Base-by-base conservation (phyloP, 2,888 invertebrate genomes). In the Drosophila multiciliata region DNA sequence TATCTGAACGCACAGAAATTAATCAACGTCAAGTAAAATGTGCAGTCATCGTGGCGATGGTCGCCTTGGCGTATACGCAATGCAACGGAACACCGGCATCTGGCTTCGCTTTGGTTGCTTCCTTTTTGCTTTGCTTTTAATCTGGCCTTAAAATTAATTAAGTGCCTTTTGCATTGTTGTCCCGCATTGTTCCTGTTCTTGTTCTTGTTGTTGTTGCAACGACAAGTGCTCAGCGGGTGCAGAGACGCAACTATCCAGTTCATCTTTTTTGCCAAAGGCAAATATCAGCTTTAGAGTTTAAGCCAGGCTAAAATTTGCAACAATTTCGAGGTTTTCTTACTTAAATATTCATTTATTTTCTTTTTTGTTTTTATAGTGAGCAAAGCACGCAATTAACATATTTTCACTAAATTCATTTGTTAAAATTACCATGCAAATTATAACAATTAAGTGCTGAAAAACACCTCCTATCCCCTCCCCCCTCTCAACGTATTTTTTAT, bases 81-180 rank as follows among this genome's bases (percentile, higher is more conserved):
- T 29, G 29, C 29, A 5, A 29, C 5, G 29, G 29, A 1, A 78
- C 82, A 63, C 50, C 66, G 50, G 48, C 35, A 59, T 40, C 20
- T 55, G 15, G 36, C 45, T 32, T 35, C 36, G 38, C 57, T 58
- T 57, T 20, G 36, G 52, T 58, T 36, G 32, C 38, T 29, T 36
- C 17, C 38, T 80, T 66, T 80, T 38, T 52, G 65, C 67, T 59
- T 79, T 48, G 57, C 57, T 73, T 67, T 70, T 69, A 80, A 70
- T 68, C 71, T 67, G 81, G 32, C 82, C 81, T 83, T 72, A 73
- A 87, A 89, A 83, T 87, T 89, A 89, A 83, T 83, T 87, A 89
- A 83, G 78, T 65, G 64, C 64, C 42, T 36, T 66, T 40, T 48
- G 68, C 57, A 49, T 65, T 48, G 54, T 78, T 29, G 55, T 26